These are phyloP conservation scores for Odontophorus gujanensis DNA, from an alignment of 2,113 vertebrate genomes.

Conservation along the genomic window DNA sequence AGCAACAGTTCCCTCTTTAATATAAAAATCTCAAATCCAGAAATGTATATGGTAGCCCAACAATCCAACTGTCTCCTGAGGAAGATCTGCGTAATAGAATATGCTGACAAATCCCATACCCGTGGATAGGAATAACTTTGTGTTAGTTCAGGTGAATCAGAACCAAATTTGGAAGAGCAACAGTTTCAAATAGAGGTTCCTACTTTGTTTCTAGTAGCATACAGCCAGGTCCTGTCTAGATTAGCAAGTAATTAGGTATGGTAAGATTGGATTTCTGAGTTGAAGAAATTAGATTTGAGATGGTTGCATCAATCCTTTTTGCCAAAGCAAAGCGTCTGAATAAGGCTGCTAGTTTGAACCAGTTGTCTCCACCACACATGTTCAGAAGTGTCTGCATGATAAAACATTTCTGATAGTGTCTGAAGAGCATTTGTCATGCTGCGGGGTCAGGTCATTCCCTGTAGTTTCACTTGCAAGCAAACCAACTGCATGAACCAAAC, in stretches of 20 bases:
- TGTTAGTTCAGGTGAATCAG: neutral
- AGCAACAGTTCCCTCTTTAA: neutral
- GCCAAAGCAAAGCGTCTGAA: neutral
- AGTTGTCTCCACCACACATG: fast-evolving
- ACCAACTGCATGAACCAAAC: neutral
- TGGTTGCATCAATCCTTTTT: fast-evolving
- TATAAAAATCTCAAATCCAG: neutral
- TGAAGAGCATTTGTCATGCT: neutral
- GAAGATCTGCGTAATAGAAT: neutral
- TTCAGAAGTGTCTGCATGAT: neutral
- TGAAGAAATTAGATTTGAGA: neutral
- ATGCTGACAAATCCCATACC: neutral
- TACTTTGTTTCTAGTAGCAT: neutral
- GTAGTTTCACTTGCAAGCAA: neutral
- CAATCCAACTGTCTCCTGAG: neutral
- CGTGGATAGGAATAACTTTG: neutral
- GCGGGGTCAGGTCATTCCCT: neutral
- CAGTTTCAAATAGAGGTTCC: neutral
- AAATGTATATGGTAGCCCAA: neutral
- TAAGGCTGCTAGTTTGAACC: neutral
- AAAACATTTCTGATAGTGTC: neutral
- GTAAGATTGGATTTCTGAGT: neutral
- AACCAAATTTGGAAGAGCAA: neutral
- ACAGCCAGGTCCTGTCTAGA: neutral
- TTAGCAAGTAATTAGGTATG: neutral